Evolutionary conservation across 2,113 vertebrate species (phyloP), one percentile per base, ranked within the genome.

Genomic region (Mungos mungo): DNA sequence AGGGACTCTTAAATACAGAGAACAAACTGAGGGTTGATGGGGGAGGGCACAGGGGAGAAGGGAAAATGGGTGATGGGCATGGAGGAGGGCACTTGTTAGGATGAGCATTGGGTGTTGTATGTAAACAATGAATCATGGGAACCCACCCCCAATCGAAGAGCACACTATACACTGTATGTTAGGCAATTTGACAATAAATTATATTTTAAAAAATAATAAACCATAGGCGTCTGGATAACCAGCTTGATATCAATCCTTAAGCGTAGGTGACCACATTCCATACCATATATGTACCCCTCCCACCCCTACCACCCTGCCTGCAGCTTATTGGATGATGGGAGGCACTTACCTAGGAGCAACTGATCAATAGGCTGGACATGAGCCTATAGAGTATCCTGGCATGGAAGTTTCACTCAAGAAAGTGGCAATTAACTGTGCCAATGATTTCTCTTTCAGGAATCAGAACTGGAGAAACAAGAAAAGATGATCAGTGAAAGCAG

Each of bases 391-490:
- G 13, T 57, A 7, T 85, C 85, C 29, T 88, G 33, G 52, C 33
- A 63, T 21, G 35, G 83, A 90, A 86, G 3, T 95, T 94, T 54
- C 83, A 21, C 16, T 31, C 29, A 82, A 69, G 89, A 76, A 65
- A 60, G 65, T 89, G 38, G 29, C 54, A 79, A 79, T 93, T 41
- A 89, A 91, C 13, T 57, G 2, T 57, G 15, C 4, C 41, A 38
- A 8, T 93, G 25, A 52, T 82, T 93, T 97, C 86, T 65, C 68
- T 95, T 96, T 89, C 11, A 54, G 31, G 19, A 93, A 89, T 87
- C 60, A 97, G 52, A 96, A 87, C 14, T 89, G 38, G 45, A 85
- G 77, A 86, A 54, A 94, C 31, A 88, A 88, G 50, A 15, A 81
- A 92, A 85, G 92, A 74, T 57, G 69, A 50, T 76, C 29, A 50